Conservation (phyloP, 2,888 invertebrate genomes). For the Xestoiulus laeticollis region DNA sequence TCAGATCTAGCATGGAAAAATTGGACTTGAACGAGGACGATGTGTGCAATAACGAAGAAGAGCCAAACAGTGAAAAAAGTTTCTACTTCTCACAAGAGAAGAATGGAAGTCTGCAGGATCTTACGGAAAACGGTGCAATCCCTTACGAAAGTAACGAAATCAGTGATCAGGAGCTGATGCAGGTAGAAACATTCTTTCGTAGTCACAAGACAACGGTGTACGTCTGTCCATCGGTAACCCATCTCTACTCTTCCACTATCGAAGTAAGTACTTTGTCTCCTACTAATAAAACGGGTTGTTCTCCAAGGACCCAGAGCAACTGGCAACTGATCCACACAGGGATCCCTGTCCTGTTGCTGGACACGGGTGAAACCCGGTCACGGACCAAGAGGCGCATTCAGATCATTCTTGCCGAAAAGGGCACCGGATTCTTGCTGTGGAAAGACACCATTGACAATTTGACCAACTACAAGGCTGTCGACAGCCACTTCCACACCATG, state of each 20-base stretch:
- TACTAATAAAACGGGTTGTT: slow-evolving; percentile 1
- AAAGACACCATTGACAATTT: slow-evolving; percentile 81
- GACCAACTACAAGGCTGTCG: slow-evolving; percentile 76
- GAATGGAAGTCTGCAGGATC: slow-evolving; percentile 42
- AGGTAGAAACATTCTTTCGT: slow-evolving; percentile 78
- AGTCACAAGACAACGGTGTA: slow-evolving; percentile 81
- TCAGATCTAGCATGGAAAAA: slow-evolving; percentile 51
- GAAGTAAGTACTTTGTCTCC: slow-evolving; percentile 65
- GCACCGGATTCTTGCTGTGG: slow-evolving; percentile 84
- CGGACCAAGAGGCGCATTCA: slow-evolving; percentile 75
- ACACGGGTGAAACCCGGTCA: slow-evolving; percentile 78
- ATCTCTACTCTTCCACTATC: slow-evolving; percentile 61
- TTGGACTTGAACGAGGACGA: slow-evolving; percentile 52
- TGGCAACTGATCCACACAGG: slow-evolving; percentile 82
- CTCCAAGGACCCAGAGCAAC: slow-evolving; percentile 65
- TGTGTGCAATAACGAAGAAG: slow-evolving; percentile 43
- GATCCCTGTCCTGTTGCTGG: slow-evolving; percentile 79
- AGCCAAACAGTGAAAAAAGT: neutral
- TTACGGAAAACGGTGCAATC: neutral
- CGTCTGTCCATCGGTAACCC: slow-evolving; percentile 78
- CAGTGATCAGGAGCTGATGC: slow-evolving; percentile 71
- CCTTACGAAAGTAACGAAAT: slow-evolving; percentile 38
- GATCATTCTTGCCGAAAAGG: slow-evolving; percentile 78
- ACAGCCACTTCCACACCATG: slow-evolving; percentile 79
- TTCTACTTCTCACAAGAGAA: neutral